These are phyloP conservation scores for Argya squamiceps DNA, from an alignment of 2,797 vertebrate species.

Conservation along the genomic window DNA sequence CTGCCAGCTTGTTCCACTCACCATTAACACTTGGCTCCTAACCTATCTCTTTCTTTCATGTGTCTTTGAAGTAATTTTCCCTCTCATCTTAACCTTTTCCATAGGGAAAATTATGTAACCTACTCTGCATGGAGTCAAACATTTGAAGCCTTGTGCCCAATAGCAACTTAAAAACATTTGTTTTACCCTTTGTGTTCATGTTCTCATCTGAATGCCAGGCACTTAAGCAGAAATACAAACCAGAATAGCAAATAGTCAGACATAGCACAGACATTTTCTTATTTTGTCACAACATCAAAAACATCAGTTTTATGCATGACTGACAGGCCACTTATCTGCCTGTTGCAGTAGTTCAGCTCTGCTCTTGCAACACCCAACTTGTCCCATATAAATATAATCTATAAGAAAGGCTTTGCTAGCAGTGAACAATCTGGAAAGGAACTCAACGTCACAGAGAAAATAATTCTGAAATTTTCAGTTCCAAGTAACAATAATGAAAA, in stretches of 20 bases:
- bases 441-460: background rate
- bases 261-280: background rate
- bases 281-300: background rate
- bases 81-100: background rate
- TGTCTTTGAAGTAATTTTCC: background rate
- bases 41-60: background rate
- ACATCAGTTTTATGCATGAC: background rate
- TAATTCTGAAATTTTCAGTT: background rate
- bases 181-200: background rate
- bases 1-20: background rate
- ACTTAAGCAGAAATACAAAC: background rate
- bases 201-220: background rate
- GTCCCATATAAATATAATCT: background rate
- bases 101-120: background rate
- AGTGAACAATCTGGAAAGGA: background rate
- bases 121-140: background rate
- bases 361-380: background rate
- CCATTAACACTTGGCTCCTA: background rate
- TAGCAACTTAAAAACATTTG: fast-evolving
- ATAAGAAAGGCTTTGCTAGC: background rate
- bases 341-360: background rate
- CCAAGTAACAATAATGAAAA: background rate
- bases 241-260: background rate
- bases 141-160: background rate
- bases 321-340: background rate